Base-by-base conservation (phyloP, 2,888 invertebrate genomes). In the Lutraria lutraria region DNA sequence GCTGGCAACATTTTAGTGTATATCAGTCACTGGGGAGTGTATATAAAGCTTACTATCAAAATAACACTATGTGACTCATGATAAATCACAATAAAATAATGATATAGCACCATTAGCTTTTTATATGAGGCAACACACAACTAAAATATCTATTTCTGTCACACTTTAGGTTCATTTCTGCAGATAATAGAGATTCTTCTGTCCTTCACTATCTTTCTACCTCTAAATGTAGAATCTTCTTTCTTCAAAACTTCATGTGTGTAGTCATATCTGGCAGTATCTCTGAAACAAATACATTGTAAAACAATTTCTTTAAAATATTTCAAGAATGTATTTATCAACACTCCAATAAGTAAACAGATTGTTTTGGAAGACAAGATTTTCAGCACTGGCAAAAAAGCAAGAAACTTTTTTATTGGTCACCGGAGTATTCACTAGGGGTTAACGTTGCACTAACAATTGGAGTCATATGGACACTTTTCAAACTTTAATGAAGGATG, bases 201-300 rank as follows among this genome's bases (percentile, higher is more conserved):
- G 68, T 97, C 97, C 96, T 98, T 98, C 3, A 96, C 94, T 15
- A 99, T 95, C 81, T 96, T 95, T 90, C 97, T 94, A 0, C 97
- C 97, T 93, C 97, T 97, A 95, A 98, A 98, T 76, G 96, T 95
- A 15, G 98, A 98, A 6, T 97, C 97, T 29, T 98, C 97, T 84
- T 97, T 97, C 53, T 97, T 97, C 80, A 99, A 97, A 94, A 99
- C 98, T 97, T 98, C 99, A 97, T 99, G 99, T 2, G 98, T 98
- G 97, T 98, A 99, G 93, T 98, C 97, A 96, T 98, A 99, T 81
- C 99, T 97, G 0, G 98, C 98, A 82, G 97, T 97, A 88, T 98
- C 98, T 93, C 98, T 98, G 94, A 54, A 95, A 94, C 80, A 29
- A n/a, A n/a, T n/a, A n/a, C n/a, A n/a, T n/a, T n/a, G n/a, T n/a